Conservation (phyloP, 2,113 vertebrate species). For the Notarius quadriscutis region DNA sequence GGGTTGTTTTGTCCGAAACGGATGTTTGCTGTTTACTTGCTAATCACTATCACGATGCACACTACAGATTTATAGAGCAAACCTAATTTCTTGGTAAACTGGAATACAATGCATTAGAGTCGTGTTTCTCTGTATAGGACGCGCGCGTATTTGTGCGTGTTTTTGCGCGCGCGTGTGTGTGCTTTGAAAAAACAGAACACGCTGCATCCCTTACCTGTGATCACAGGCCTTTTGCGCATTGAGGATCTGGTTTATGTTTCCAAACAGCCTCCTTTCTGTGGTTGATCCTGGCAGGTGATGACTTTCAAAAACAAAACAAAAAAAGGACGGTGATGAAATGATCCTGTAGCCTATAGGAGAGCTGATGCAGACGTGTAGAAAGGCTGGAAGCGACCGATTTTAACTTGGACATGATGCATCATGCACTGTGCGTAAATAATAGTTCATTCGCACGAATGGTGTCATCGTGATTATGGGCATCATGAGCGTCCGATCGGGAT, state of each 20-base stretch:
- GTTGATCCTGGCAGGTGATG: slow-evolving; percentile 19
- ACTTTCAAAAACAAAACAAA: background rate
- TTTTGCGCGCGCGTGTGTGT: background rate
- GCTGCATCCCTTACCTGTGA: slow-evolving; percentile 65
- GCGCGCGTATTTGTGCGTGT: background rate
- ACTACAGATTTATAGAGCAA: background rate
- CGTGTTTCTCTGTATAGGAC: slow-evolving; percentile 58
- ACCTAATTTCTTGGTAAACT: background rate
- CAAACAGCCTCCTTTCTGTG: background rate
- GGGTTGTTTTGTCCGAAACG: slow-evolving; percentile 63
- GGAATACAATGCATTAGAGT: slow-evolving; percentile 31
- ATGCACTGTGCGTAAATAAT: slow-evolving; percentile 11
- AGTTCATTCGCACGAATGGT: background rate
- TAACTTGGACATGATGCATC: background rate
- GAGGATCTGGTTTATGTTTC: slow-evolving; percentile 30
- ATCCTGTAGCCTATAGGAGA: background rate
- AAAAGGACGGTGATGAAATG: background rate
- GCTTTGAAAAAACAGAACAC: slow-evolving; percentile 58
- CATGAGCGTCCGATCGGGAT: background rate
- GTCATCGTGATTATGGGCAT: background rate
- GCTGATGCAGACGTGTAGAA: slow-evolving; percentile 32
- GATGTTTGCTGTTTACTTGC: slow-evolving; percentile 32
- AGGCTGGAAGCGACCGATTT: background rate
- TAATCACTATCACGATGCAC: background rate
- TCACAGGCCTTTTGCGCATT: slow-evolving; percentile 60